Evolutionary conservation across 2,797 vertebrate species (phyloP), one percentile per base, ranked within the genome.

Genomic region (Chaunax sp.): DNA sequence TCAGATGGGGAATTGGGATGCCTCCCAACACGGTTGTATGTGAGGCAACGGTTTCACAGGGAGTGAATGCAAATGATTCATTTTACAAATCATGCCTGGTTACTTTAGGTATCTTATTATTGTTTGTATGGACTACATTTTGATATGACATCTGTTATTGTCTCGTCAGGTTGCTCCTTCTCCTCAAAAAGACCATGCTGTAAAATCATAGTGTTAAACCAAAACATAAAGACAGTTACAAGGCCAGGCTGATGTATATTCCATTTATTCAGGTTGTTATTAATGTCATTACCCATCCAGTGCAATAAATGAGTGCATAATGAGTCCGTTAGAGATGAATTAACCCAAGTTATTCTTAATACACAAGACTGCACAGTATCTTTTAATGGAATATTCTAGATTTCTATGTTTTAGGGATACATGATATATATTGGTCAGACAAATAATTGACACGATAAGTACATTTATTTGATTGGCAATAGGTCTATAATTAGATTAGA

Each of bases 1-100:
- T 80, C 71, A 64, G 72, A 49, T 19, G 46, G 81, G 77, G 82
- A 83, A 76, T 49, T 68, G 70, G 57, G 64, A 70, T 11, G 18
- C 49, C 55, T 65, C 72, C 77, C 69, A 77, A 69, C 55, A 58
- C 52, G 30, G 28, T 30, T 50, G 64, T 66, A 45, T 69, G 44
- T 65, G 49, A 22, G 60, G 54, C 41, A 25, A 44, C 22, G 22
- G 45, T 61, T 79, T 71, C 52, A 76, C 33, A 65, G 61, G 35
- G 37, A 70, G 33, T 63, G 30, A 71, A 30, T 40, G 30, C 66
- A 69, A 78, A 81, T 55, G 51, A 56, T 40, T 62, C 38, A 55
- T 77, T 80, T 75, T 66, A 77, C 43, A 55, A 65, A 68, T 63
- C 18, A 35, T 35, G 13, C 37, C 63, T 40, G 20, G 18, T 26